Base-by-base conservation (phyloP, 2,797 vertebrate genomes). In the Setipinna tenuifilis region DNA sequence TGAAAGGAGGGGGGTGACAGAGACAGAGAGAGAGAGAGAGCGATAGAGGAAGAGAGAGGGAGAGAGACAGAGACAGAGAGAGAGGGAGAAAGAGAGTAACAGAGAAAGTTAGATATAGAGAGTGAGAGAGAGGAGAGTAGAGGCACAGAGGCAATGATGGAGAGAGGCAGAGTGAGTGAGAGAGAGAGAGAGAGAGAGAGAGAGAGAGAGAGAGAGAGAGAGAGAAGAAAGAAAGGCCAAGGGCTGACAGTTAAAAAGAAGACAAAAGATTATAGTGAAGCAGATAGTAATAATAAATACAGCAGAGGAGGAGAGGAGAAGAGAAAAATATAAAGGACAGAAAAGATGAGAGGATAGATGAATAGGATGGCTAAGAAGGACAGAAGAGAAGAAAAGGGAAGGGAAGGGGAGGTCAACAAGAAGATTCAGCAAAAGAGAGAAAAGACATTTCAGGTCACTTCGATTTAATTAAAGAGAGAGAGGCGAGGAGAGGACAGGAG, bases 121-220 rank as follows among this genome's bases (percentile, higher is more conserved):
- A 2, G 23, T 28, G 62, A 28, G 62, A 25, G 61, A 14, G 11
- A 28, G 23, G 11, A 28, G 23, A 2, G 10, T 41, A 9, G 68
- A 75, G 65, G 65, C 2, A 28, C 14, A 31, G 31, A 85, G 68
- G 14, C 68, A 75, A 75, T 16, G 16, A 75, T 35, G 68, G 68
- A 75, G 68, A 17, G 68, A 75, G 0, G 5, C 11, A 75, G 16
- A 75, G 31, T 54, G n/a, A 23, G 10, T n/a, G 44, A 89, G 90
- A 90, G 88, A 91, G 89, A 90, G 89, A 84, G 85, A 92, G 90
- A 28, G 87, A 44, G 16, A 41, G 28, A 44, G 50, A 57, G 48
- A 46, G 44, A 50, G 48, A 28, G 50, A 80, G 84, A 50, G 78
- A 85, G 28, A 19, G 12, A 23, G 68, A 81, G 23, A 68, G 35